Base-by-base conservation (phyloP, 2,797 vertebrate genomes). In the Mormyrus proboscirostris region DNA sequence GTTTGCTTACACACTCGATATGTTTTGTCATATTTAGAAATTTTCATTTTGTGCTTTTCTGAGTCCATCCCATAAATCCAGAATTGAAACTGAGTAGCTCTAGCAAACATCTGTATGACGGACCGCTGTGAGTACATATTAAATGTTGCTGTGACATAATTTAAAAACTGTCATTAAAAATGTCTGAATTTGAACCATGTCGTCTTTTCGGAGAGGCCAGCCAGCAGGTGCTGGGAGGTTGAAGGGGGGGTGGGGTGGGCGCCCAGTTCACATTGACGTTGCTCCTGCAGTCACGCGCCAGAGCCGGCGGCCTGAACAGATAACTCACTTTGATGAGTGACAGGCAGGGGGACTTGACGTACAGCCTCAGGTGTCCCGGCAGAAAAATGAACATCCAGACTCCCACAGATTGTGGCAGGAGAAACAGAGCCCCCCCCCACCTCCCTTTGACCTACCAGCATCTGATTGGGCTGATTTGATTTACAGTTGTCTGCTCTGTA, bases 391-490 rank as follows among this genome's bases (percentile, higher is more conserved):
- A 50, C 51, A 49, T 55, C 85, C 44, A 88, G 62, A 84, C 50
- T n/a, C 38, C 69, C 51, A 22, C 59, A 51, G 12, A 88, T 25
- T 44, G 14, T 44, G 50, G 69, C 51, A 49, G 25, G 65, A 62
- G 47, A 10, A 82, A 86, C 9, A 69, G 47, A 76, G 33, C 90
- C 53, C n/a, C 9, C 22, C 22, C 53, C 6, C 49, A 9, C 50
- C 44, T 7, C 4, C 7, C 82, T 85, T 12, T 25, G 82, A 82
- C 76, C 76, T 47, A 10, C 84, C 22, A 33, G 49, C 50, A 51
- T 62, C 65, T 90, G 90, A 91, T 89, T 89, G n/a, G 89, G 87
- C 88, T 65, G 62, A 90, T 89, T 89, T 44, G 51, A 90, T 90
- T 91, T 91, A 84, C 88, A 89, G 19, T 16, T 88, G 44, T 73